phyloP scores from a whole-genome alignment of 2,797 vertebrate genomes.

The Cossypha polioptera region DNA sequence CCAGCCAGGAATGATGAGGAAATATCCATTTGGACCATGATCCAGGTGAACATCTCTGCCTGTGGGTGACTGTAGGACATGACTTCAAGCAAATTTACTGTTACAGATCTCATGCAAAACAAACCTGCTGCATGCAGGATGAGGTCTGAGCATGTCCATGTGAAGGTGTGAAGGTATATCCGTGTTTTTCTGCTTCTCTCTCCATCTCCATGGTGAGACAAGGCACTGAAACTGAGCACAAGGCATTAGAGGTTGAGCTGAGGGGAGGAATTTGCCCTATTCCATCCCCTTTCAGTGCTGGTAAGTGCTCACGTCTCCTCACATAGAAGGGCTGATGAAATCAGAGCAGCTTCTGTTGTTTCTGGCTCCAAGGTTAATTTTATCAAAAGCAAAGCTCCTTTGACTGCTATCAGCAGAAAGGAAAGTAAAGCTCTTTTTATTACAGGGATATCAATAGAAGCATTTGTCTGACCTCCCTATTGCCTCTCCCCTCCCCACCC shows the following conservation, averaged over 20 bases:
- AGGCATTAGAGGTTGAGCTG: not conserved
- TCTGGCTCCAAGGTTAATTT: constrained; percentile 66
- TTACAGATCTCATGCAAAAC: not conserved
- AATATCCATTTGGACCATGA: not conserved
- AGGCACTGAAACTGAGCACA: not conserved
- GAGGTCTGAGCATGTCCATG: not conserved
- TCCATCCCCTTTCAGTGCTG: constrained; percentile 16
- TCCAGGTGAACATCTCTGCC: not conserved
- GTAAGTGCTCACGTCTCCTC: constrained; percentile 46
- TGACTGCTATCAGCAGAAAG: constrained; percentile 57
- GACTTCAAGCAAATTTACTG: not conserved
- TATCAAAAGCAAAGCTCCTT: constrained; percentile 62
- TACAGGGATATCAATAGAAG: constrained; percentile 51
- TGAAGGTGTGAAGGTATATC: not conserved
- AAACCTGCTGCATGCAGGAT: not conserved
- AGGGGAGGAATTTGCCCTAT: not conserved
- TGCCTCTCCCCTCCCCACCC: not conserved
- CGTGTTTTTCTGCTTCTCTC: not conserved
- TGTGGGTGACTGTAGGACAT: not conserved
- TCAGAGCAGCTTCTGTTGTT: constrained; percentile 57
- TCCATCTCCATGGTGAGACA: not conserved
- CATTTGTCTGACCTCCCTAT: constrained; percentile 55
- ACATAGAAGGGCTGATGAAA: constrained; percentile 53
- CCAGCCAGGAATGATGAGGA: not conserved
- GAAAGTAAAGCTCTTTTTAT: constrained; percentile 67